A percentile compares a stretch with the other conserved stretches of the same genome.
Conservation (phyloP, 1,140 invertebrate species). For the Medauroidea extradentata region DNA sequence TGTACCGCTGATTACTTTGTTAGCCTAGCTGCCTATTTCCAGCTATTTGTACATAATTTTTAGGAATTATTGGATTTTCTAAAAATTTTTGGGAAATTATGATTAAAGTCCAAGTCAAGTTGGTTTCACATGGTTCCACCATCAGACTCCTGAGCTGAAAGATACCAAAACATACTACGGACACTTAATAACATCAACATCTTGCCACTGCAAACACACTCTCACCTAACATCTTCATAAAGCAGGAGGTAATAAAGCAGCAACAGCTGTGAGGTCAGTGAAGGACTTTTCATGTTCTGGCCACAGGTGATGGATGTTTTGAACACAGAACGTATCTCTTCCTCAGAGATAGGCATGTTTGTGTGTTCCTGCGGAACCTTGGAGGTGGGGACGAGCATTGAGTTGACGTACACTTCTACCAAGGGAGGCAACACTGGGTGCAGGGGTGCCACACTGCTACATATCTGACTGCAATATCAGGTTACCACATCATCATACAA, state of each 20-base stretch:
- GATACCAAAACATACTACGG: too few relatives aligned
- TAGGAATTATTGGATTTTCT: too few relatives aligned
- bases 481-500: too few relatives aligned
- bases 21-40: too few relatives aligned
- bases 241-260: slow-evolving; percentile 89
- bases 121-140: too few relatives aligned
- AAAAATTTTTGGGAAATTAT: too few relatives aligned
- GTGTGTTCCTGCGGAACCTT: slow-evolving; percentile 61
- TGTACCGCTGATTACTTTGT: too few relatives aligned
- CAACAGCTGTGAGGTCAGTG: slow-evolving; percentile 81
- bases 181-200: too few relatives aligned
- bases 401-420: slow-evolving; percentile 93
- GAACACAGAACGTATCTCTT: slow-evolving; percentile 84
- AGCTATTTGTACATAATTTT: too few relatives aligned
- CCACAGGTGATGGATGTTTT: slow-evolving; percentile 51
- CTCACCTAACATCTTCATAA: slow-evolving; percentile 78
- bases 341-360: slow-evolving; percentile 88
- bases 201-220: too few relatives aligned
- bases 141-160: too few relatives aligned
- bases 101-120: too few relatives aligned
- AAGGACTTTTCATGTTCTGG: slow-evolving; percentile 40
- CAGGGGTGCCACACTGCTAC: slow-evolving; percentile 75
- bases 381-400: slow-evolving; percentile 75
- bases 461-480: slow-evolving; percentile 74
- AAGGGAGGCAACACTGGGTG: slow-evolving; percentile 91